Base-by-base conservation (phyloP, 2,797 vertebrate genomes). In the Labroides dimidiatus region DNA sequence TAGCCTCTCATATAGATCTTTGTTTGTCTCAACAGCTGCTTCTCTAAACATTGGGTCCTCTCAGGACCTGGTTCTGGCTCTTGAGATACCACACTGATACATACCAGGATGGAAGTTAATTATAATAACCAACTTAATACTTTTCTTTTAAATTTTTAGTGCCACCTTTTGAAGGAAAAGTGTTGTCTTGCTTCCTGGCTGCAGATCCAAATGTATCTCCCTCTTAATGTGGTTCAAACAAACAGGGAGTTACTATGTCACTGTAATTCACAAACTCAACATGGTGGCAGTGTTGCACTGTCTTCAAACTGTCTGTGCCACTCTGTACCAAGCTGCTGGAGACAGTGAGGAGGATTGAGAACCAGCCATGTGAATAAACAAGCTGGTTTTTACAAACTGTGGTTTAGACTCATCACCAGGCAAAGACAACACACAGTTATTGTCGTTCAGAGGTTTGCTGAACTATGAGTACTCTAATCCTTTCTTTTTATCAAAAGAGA, bases 261-360 rank as follows among this genome's bases (percentile, higher is more conserved):
- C 57, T 89, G 84, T 77, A 91, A 75, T 91, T 62, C 88, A 76
- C 53, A 56, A 53, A 75, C 44, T 78, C 73, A 89, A 86, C 92
- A 89, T 83, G 86, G 92, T 91, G 92, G 91, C 92, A 93, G 87
- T 93, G 85, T 92, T 92, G 91, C 86, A 88, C 93, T 90, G 78
- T 86, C 79, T 70, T 33, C 77, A 27, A 63, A 69, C 70, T 74
- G 77, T 72, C 14, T 3, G 71, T 87, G 81, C 75, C 81, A 75
- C 72, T 82, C 77, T 49, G 77, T 80, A 71, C 74, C 76, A 84
- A 66, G 77, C 75, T 64, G 71, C 69, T 36, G 62, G 45, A 78
- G 68, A 84, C 81, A 84, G 75, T 55, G 72, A 78, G 66, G 57
- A 49, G 66, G 58, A 60, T 80, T 85, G 61, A 69, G 19, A 44